phyloP scores from a whole-genome alignment of 2,113 vertebrate species.

The Struthidea cinerea region DNA sequence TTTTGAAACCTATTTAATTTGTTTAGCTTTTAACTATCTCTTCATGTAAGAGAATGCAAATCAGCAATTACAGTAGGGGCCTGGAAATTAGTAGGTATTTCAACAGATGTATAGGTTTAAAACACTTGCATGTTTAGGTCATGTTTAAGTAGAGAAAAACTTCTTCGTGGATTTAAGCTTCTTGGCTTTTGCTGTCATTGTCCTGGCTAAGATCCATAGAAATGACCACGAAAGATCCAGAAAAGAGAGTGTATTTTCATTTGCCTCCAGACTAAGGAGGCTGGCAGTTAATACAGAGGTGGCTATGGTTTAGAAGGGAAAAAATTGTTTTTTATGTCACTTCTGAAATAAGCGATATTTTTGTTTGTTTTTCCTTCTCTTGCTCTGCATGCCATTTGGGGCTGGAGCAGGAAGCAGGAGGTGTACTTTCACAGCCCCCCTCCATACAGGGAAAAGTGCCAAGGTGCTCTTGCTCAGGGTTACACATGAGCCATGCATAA shows the following conservation, averaged over 20 bases:
- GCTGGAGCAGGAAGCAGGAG: background rate
- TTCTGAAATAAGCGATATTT: background rate
- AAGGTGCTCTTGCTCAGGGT: background rate
- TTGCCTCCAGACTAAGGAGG: background rate
- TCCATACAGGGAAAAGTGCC: background rate
- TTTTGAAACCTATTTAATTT: background rate
- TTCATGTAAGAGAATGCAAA: background rate
- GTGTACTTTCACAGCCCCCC: background rate
- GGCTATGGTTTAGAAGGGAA: background rate
- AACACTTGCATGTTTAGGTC: background rate
- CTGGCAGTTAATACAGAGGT: background rate
- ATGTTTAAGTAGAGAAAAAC: background rate
- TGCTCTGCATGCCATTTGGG: background rate
- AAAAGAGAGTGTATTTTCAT: background rate
- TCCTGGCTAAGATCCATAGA: background rate
- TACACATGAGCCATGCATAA: background rate
- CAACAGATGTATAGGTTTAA: background rate
- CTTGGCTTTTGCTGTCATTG: background rate
- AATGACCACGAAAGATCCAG: background rate
- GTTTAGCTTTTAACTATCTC: background rate
- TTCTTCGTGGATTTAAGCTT: background rate
- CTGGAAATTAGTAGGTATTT: background rate
- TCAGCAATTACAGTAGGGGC: background rate
- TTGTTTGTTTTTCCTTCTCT: background rate
- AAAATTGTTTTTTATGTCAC: background rate